These are phyloP conservation scores for Octodon degus DNA, from an alignment of 2,113 vertebrate genomes.

Conservation along the genomic window DNA sequence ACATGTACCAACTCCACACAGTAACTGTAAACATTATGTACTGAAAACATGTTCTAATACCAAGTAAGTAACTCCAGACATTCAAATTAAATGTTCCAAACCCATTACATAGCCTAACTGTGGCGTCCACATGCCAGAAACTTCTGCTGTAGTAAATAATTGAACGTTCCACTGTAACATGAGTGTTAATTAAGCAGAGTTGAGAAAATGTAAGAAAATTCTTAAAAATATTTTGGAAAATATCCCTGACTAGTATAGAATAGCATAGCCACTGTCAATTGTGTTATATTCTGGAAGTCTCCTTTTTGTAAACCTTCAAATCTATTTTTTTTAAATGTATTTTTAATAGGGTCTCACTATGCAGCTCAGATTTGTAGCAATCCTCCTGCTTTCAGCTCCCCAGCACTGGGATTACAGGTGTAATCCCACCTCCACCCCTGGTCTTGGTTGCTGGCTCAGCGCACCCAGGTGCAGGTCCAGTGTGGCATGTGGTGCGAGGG, in stretches of 20 bases:
- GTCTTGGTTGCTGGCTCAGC: too few species aligned
- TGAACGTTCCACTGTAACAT: not conserved
- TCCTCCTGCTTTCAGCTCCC: too few species aligned
- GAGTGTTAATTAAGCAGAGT: not conserved
- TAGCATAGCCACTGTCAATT: not conserved
- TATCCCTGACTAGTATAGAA: not conserved
- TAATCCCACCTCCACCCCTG: too few species aligned
- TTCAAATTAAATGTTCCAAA: slow-evolving; percentile 30
- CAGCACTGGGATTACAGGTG: too few species aligned
- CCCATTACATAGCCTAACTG: slow-evolving; percentile 9
- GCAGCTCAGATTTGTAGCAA: too few species aligned
- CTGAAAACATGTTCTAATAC: not conserved
- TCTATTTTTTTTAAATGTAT: not conserved
- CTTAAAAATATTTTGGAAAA: not conserved
- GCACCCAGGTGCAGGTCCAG: too few species aligned
- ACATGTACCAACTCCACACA: not conserved
- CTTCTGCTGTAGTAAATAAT: not conserved
- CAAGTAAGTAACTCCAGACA: not conserved
- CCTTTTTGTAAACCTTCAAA: slow-evolving; percentile 2
- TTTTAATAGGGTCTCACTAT: too few species aligned
- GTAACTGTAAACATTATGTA: not conserved
- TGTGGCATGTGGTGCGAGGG: too few species aligned
- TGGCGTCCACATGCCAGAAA: not conserved
- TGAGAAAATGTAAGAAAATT: not conserved
- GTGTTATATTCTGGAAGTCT: slow-evolving; percentile 3